Conservation (phyloP, 2,888 invertebrate species). For the Xanthorhoe designata region DNA sequence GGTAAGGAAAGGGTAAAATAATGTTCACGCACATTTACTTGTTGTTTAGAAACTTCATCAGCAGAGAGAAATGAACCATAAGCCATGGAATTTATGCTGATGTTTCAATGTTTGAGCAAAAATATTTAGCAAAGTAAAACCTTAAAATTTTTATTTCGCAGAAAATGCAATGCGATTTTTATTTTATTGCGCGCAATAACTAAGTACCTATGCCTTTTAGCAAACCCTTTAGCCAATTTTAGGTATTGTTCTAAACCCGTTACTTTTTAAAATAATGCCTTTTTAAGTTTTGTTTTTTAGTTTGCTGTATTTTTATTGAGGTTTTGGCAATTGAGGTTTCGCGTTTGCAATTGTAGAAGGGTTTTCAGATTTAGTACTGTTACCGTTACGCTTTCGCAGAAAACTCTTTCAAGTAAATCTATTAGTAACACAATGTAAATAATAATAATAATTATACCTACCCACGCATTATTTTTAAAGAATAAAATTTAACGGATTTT, state of each 20-base stretch:
- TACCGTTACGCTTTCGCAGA: constrained; percentile 41
- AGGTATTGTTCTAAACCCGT: constrained; percentile 51
- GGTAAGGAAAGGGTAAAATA: constrained; percentile 76
- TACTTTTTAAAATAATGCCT: constrained; percentile 35
- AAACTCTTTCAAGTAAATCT: not conserved
- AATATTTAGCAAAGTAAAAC: constrained; percentile 36
- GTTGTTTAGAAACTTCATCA: constrained; percentile 33
- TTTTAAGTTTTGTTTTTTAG: constrained; percentile 45
- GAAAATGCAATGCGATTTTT: constrained; percentile 66
- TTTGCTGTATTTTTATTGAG: constrained; percentile 56
- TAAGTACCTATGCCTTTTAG: constrained; percentile 52
- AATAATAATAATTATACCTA: too few species aligned
- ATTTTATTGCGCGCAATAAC: constrained; percentile 60
- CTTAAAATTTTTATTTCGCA: constrained; percentile 56
- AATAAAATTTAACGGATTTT: too few species aligned
- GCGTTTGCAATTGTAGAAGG: constrained; percentile 70
- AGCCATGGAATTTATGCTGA: not conserved
- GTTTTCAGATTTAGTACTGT: constrained; percentile 43
- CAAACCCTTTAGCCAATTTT: constrained; percentile 65
- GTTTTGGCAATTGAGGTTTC: constrained; percentile 64
- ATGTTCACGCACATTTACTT: constrained; percentile 52
- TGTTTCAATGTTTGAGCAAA: constrained; percentile 3
- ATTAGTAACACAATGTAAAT: too few species aligned
- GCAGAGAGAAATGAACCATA: constrained; percentile 38
- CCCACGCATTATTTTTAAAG: too few species aligned